A percentile compares a stretch with the other conserved stretches of the same genome.
These are phyloP conservation scores for Acanthisitta chloris DNA, from an alignment of 2,113 vertebrate genomes.

Conservation along the genomic window DNA sequence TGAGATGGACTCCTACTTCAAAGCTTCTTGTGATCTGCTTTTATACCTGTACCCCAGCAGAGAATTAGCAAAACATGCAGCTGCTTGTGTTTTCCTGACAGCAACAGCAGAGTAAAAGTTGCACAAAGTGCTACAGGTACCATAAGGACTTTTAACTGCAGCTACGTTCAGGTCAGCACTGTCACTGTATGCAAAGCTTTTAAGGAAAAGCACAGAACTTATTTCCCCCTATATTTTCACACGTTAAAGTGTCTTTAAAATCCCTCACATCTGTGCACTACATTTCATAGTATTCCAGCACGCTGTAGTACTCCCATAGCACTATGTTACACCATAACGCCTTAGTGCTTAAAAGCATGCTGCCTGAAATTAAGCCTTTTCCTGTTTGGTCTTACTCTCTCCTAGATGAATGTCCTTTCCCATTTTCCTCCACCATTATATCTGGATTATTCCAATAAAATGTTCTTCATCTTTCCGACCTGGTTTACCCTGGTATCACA, in stretches of 20 bases:
- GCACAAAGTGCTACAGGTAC: neutral
- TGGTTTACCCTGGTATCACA: neutral
- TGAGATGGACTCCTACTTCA: neutral
- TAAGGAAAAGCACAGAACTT: neutral
- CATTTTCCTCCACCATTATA: neutral
- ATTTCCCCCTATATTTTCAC: neutral
- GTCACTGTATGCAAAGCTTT: neutral
- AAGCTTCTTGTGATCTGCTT: neutral
- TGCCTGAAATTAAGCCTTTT: conserved; percentile 29
- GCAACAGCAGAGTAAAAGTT: neutral
- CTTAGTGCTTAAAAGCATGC: neutral
- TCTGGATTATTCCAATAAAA: neutral
- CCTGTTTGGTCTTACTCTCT: neutral
- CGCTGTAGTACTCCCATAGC: neutral
- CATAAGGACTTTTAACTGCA: neutral
- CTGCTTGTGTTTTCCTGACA: neutral
- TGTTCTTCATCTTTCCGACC: neutral
- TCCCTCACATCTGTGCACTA: neutral
- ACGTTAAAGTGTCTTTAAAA: neutral
- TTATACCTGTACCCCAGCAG: neutral
- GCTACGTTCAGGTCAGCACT: neutral
- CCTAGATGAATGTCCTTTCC: neutral
- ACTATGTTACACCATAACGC: neutral
- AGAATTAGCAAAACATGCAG: neutral
- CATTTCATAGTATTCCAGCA: conserved; percentile 1